phyloP scores from a whole-genome alignment of 2,113 vertebrate species.

The Bufo bufo region DNA sequence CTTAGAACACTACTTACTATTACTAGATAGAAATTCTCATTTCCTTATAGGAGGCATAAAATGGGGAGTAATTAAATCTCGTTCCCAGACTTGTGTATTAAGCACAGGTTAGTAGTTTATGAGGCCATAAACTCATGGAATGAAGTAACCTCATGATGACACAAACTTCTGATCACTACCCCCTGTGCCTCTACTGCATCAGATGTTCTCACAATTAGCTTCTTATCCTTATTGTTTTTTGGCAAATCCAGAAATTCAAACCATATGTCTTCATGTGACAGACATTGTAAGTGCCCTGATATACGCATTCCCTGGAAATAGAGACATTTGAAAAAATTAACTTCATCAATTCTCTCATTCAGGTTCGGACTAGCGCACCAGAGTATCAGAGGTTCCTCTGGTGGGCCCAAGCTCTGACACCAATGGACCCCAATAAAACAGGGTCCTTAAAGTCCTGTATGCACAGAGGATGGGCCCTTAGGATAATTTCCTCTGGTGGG shows the following conservation, averaged over 20 bases:
- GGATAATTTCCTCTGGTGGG: too few species aligned
- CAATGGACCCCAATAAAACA: too few species aligned
- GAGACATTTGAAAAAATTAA: background rate
- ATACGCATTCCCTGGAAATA: background rate
- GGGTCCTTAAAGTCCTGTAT: too few species aligned
- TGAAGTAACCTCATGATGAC: constrained; percentile 12
- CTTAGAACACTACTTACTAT: background rate
- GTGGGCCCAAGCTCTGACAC: too few species aligned
- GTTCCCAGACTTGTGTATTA: constrained; percentile 10
- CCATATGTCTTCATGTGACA: constrained; percentile 19
- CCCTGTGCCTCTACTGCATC: background rate
- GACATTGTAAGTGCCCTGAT: background rate
- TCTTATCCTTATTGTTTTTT: background rate
- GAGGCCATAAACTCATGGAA: constrained; percentile 2
- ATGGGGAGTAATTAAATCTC: background rate
- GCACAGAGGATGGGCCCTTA: too few species aligned
- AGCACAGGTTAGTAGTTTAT: constrained; percentile 27
- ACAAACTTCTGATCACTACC: background rate
- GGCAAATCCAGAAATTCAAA: background rate
- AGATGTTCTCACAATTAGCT: background rate
- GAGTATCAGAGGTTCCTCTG: too few species aligned
- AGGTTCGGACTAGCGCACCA: too few species aligned
- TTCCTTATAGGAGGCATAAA: constrained; percentile 16
- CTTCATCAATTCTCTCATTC: background rate
- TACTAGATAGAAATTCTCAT: background rate